Evolutionary conservation across 2,797 vertebrate genomes (phyloP), one percentile per base, ranked within the genome.

Genomic region (Zenarchopterus dispar): DNA sequence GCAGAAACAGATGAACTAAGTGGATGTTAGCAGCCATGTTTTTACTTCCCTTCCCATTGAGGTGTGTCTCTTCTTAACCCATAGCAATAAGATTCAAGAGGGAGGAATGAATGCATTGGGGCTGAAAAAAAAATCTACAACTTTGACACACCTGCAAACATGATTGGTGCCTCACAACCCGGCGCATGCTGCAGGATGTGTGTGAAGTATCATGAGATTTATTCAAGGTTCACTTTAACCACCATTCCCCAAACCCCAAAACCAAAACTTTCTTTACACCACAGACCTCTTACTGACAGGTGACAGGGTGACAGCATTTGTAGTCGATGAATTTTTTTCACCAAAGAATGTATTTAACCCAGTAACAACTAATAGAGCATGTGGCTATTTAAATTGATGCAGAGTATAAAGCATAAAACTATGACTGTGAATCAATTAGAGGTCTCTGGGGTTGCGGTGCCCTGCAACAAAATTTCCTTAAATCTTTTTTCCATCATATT

Each of bases 221-320:
- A 44, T 1, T 54, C 31, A 8, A 54, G 58, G 45, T 70, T 59
- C 41, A 63, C 16, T 17, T 31, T 24, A 48, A 67, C 54, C 50
- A 28, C 33, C 41, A 28, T 13, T 3, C 8, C 5, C 45, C 31
- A 22, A 10, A 10, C 33, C 1, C 33, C 8, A 9, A 31, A 31
- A 31, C 28, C 28, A 31, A 57, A 21, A 0, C 5, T 13, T 28
- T 61, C 41, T 49, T 23, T 9, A 42, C 39, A 19, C 18, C 64
- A 39, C 56, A 68, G 5, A 15, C 10, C 6, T 42, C 15, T 33
- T 0, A 10, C 4, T 8, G 22, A 2, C 46, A 47, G 23, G 17
- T 54, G 19, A 50, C n/a, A n/a, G 8, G 10, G 33, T 39, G 4
- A 16, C 26, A 19, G 19, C 15, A n/a, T 23, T 13, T 41, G 18